Base-by-base conservation (phyloP, 2,888 invertebrate species). In the Noctua janthe region DNA sequence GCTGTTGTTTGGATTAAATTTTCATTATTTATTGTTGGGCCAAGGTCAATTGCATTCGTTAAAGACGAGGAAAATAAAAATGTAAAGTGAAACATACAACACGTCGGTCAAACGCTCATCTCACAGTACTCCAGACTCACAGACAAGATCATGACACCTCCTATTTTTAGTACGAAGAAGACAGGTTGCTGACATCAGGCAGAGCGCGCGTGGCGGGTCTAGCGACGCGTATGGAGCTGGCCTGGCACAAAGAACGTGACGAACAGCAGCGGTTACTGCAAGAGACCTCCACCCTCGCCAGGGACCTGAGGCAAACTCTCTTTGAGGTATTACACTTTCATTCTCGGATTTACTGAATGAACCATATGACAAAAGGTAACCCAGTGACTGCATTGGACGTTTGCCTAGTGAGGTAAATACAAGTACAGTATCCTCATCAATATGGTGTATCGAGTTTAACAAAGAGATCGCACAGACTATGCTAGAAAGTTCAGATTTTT, bases 171-270 rank as follows among this genome's bases (percentile, higher is more conserved):
- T 97, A 99, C 91, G 99, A 99, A 94, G 99, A 99, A 95, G 99
- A 99, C 86, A 97, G 98, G 69, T 97, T 99, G 76, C 96, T 99
- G 51, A 98, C 98, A 29, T 98, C 98, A 49, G 99, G 99, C 0
- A 97, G 99, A 83, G 98, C 98, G 1, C 98, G 99, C 92, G 98
- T 99, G 85, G 98, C 98, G 0, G 99, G 99, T 7, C 97, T 98
- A 89, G 98, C 98, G 91, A 98, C 99, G 2, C 98, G 98, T 76
- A 98, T 99, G 97, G 99, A 99, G 93, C 96, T 99, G 29, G 99
- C 99, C 0, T 99, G 99, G 99, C 99, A 99, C 92, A 99, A 99
- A 93, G 99, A 99, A 94, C 97, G 99, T 43, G 99, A 99, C 93
- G 99, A 99, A 91, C 99, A 99, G 91, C 99, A 99, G 89, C 97